phyloP scores from a whole-genome alignment of 2,113 vertebrate species.

The Herpetotheres cachinnans region DNA sequence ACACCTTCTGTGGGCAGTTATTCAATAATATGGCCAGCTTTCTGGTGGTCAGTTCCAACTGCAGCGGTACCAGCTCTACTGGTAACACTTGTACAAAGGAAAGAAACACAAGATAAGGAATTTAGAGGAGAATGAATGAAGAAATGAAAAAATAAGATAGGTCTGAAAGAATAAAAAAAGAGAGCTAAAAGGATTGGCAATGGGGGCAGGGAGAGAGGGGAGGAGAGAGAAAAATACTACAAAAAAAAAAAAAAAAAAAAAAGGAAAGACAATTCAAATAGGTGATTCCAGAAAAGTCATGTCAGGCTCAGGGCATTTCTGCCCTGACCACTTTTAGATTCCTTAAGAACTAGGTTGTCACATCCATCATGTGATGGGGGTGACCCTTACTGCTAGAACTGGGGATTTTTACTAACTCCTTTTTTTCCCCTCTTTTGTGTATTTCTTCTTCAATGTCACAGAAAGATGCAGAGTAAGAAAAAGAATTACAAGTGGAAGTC shows the following conservation, averaged over 20 bases:
- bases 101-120: background rate
- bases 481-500: background rate
- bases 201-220: fast-evolving
- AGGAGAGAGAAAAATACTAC: background rate
- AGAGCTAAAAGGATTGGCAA: background rate
- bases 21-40: background rate
- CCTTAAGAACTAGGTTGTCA: background rate
- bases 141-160: background rate
- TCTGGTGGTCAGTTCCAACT: background rate
- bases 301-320: background rate
- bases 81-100: background rate
- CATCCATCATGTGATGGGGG: background rate
- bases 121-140: background rate
- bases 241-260: background rate
- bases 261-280: background rate
- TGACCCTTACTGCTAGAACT: background rate
- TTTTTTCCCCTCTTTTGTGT: fast-evolving
- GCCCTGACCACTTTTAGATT: background rate
- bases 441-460: background rate
- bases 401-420: background rate
- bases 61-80: background rate
- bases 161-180: background rate
- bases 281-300: background rate
- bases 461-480: background rate
- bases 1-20: background rate